A percentile compares a stretch with the other conserved stretches of the same genome.
Evolutionary conservation across 2,888 invertebrate species (phyloP).

Genomic region (Parasteatoda lunata): DNA sequence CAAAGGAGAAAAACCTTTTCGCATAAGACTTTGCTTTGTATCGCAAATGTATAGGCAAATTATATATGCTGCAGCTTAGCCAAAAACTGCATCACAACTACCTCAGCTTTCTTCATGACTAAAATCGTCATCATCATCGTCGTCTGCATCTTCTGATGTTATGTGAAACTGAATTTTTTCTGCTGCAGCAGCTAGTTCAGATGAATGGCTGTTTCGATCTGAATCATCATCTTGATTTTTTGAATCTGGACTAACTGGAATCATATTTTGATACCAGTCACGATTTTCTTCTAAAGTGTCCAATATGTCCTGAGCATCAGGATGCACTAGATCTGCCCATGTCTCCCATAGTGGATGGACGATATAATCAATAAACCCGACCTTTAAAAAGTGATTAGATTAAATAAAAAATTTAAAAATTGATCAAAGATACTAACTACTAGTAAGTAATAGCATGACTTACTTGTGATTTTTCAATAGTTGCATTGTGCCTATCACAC

Average conservation of each 20-base stretch:
- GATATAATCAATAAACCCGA: constrained; percentile 85
- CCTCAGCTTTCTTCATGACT: constrained; percentile 22
- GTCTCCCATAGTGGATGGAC: constrained; percentile 99
- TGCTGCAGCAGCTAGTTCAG: constrained; percentile 65
- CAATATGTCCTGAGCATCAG: constrained; percentile 97
- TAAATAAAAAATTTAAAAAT: background rate
- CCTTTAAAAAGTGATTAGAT: constrained; percentile 46
- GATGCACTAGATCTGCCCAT: constrained; percentile 99
- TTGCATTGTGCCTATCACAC: constrained; percentile 98
- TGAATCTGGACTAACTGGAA: constrained; percentile 87
- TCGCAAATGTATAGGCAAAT: background rate
- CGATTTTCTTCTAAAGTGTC: constrained; percentile 98
- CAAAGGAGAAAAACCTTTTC: background rate
- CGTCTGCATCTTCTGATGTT: constrained; percentile 88
- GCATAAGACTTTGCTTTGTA: background rate
- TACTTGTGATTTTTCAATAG: constrained; percentile 97
- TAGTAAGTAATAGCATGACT: background rate
- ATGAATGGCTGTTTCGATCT: constrained; percentile 74
- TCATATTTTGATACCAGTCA: constrained; percentile 95
- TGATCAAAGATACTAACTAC: background rate
- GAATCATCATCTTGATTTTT: constrained; percentile 75
- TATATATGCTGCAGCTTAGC: constrained; percentile 24
- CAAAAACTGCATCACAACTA: constrained; percentile 12
- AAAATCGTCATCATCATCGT: constrained; percentile 50
- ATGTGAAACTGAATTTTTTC: constrained; percentile 76